Conservation (phyloP, 2,888 invertebrate genomes). For the Micoletzkya japonica region DNA sequence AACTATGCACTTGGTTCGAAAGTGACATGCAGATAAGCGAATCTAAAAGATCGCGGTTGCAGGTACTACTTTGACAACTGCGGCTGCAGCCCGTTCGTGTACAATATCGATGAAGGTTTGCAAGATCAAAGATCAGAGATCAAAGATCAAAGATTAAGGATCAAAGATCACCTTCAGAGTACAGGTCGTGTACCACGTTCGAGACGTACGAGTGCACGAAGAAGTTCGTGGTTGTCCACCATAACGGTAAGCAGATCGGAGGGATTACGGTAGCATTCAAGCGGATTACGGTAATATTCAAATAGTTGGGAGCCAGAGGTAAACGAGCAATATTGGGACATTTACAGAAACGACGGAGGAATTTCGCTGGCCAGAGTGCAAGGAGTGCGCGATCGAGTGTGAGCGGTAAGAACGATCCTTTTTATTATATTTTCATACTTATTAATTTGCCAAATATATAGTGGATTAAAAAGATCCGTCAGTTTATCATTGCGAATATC, state of each 20-base stretch:
- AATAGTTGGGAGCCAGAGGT: too few species aligned
- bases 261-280: not conserved
- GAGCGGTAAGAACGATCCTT: slow-evolving; percentile 24
- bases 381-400: slow-evolving; percentile 43
- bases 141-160: not conserved
- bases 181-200: slow-evolving; percentile 23
- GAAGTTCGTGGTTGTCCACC: slow-evolving; percentile 1
- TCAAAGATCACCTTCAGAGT: not conserved
- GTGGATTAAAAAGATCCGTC: too few species aligned
- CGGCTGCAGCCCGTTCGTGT: slow-evolving; percentile 48
- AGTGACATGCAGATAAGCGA: too few species aligned
- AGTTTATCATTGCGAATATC: too few species aligned
- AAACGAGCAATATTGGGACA: too few species aligned
- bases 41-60: not conserved
- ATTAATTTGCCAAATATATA: too few species aligned
- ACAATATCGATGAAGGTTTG: slow-evolving; percentile 43
- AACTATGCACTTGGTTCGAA: too few species aligned
- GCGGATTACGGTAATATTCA: too few species aligned
- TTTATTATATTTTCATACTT: not conserved
- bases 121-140: not conserved
- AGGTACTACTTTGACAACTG: slow-evolving; percentile 38
- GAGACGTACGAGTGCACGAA: slow-evolving; percentile 23
- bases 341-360: slow-evolving; percentile 28
- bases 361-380: slow-evolving; percentile 32
- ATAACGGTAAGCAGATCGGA: not conserved